Conservation (phyloP, 2,797 vertebrate species). For the Kryptolebias ocellatus region DNA sequence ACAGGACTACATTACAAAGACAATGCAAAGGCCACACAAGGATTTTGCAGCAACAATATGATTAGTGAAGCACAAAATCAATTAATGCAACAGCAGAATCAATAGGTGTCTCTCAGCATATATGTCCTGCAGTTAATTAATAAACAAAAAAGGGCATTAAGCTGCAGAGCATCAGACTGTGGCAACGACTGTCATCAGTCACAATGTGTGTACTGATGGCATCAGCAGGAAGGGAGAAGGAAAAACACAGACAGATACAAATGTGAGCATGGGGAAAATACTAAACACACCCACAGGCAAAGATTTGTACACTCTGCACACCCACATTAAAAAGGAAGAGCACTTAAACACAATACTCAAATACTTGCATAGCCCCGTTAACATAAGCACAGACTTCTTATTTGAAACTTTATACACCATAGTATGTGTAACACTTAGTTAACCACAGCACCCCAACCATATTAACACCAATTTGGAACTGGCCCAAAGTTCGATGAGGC, state of each 20-base stretch:
- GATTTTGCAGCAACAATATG: constrained; percentile 78
- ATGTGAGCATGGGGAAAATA: constrained; percentile 61
- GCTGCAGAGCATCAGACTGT: constrained; percentile 73
- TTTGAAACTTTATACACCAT: constrained; percentile 24
- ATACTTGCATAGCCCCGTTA: background rate
- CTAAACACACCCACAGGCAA: constrained; percentile 61
- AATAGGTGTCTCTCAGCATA: constrained; percentile 81
- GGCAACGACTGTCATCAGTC: constrained; percentile 78
- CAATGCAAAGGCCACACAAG: constrained; percentile 56
- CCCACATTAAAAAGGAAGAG: constrained; percentile 32
- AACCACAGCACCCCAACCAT: constrained; percentile 47
- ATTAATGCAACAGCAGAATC: constrained; percentile 79
- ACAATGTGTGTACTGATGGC: constrained; percentile 72
- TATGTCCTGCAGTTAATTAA: constrained; percentile 81
- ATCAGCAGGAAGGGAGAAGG: constrained; percentile 72
- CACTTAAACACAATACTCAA: constrained; percentile 26
- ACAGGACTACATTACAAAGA: constrained; percentile 43
- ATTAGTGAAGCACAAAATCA: constrained; percentile 82
- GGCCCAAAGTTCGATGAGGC: constrained; percentile 76
- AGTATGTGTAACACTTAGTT: constrained; percentile 53
- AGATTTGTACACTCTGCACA: constrained; percentile 33
- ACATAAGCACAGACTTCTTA: constrained; percentile 8
- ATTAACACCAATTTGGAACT: constrained; percentile 74
- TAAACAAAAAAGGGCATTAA: constrained; percentile 78
- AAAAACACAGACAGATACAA: constrained; percentile 70